A percentile compares a stretch with the other conserved stretches of the same genome.
phyloP scores from a whole-genome alignment of 2,888 invertebrate genomes.

The Sinelater perroti region DNA sequence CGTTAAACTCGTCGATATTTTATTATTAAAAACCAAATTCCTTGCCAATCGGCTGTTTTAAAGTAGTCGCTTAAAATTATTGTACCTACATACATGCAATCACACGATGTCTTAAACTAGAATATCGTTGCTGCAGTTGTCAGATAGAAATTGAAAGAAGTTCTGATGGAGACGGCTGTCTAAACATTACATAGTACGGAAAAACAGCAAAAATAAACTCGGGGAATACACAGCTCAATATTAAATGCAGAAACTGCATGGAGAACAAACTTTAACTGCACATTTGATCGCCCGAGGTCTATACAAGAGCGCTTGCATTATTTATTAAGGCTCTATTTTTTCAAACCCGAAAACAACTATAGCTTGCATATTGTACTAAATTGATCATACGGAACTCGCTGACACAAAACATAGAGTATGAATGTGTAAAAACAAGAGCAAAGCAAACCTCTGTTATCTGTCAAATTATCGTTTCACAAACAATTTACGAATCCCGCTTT shows the following conservation, averaged over 20 bases:
- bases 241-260: background rate
- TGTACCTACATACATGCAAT: too few relatives aligned
- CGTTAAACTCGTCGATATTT: conserved; percentile 23
- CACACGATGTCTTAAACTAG: too few relatives aligned
- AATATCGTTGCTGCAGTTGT: background rate
- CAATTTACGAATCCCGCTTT: conserved; percentile 3
- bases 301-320: background rate
- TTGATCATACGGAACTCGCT: background rate
- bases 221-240: background rate
- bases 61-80: too few relatives aligned
- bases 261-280: background rate
- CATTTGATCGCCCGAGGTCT: background rate
- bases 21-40: conserved; percentile 18
- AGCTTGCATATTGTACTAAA: background rate
- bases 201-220: background rate
- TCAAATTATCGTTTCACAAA: conserved; percentile 14
- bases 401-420: background rate
- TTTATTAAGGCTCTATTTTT: conserved; percentile 3
- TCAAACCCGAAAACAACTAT: background rate
- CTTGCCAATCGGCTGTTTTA: conserved; percentile 9
- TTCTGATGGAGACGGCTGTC: conserved; percentile 2
- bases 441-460: conserved; percentile 8
- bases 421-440: conserved; percentile 8
- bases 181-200: background rate
- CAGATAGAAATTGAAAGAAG: conserved; percentile 5